Conservation (phyloP, 2,113 vertebrate genomes). For the Lycaon pictus region DNA sequence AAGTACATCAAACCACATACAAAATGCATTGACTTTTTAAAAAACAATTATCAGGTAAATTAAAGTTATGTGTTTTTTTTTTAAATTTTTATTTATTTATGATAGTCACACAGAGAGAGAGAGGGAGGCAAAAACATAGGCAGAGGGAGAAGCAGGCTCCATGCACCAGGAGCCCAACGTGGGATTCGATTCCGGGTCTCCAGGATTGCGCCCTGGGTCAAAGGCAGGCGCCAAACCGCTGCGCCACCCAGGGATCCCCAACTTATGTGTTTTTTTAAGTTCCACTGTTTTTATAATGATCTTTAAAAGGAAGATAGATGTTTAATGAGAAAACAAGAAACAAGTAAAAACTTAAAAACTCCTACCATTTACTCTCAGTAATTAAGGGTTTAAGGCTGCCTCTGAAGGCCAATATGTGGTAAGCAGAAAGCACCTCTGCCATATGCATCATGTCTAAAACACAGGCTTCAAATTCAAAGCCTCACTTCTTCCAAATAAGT, state of each 20-base stretch:
- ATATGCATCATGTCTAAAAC: not conserved
- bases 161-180: too few species aligned
- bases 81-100: too few species aligned
- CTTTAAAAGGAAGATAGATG: not conserved
- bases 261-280: not conserved
- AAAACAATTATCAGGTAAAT: not conserved
- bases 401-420: not conserved
- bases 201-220: too few species aligned
- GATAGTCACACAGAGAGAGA: too few species aligned
- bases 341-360: not conserved
- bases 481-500: not conserved
- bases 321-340: conserved; percentile 15
- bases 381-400: too few species aligned
- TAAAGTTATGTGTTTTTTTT: not conserved
- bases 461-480: not conserved
- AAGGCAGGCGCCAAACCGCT: too few species aligned
- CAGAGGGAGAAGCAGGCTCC: too few species aligned
- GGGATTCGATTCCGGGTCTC: too few species aligned
- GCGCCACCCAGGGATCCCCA: not conserved
- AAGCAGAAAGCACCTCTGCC: not conserved
- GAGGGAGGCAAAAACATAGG: too few species aligned
- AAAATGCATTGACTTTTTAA: not conserved
- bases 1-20: not conserved
- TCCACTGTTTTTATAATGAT: not conserved
- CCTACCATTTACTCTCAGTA: not conserved